A percentile compares a stretch with the other conserved stretches of the same genome.
These are phyloP conservation scores for Procavia capensis DNA, from an alignment of 2,113 vertebrate species.

Conservation along the genomic window DNA sequence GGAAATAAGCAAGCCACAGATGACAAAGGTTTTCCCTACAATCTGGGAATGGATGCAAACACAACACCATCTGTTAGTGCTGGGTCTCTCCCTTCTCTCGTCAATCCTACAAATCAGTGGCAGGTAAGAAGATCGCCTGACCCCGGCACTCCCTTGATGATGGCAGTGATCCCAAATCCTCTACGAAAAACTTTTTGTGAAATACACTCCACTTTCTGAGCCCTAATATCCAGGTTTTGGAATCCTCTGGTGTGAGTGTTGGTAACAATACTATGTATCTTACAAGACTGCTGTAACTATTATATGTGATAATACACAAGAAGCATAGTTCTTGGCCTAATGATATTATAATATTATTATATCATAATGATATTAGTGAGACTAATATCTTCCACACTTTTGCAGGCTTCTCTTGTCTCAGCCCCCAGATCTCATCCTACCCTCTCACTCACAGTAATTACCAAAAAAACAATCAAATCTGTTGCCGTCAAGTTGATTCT, in stretches of 20 bases:
- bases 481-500: too few species aligned
- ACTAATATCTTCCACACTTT: background rate
- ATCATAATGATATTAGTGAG: too few species aligned
- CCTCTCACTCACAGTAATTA: background rate
- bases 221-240: background rate
- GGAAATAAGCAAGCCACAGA: background rate
- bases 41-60: background rate
- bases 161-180: rapidly evolving
- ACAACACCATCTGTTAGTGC: background rate
- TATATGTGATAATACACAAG: background rate
- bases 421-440: background rate
- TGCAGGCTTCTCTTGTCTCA: background rate
- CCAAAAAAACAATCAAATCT: too few species aligned
- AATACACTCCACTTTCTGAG: background rate
- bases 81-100: background rate
- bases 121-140: background rate
- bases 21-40: too few species aligned
- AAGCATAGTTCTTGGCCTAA: background rate
- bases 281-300: background rate
- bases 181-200: background rate
- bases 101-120: too few species aligned
- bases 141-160: rapidly evolving
- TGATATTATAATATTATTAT: too few species aligned
- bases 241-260: background rate
- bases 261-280: rapidly evolving